A percentile compares a stretch with the other conserved stretches of the same genome.
Evolutionary conservation across 2,888 invertebrate genomes (phyloP).

Genomic region (Pyrrhia umbra): DNA sequence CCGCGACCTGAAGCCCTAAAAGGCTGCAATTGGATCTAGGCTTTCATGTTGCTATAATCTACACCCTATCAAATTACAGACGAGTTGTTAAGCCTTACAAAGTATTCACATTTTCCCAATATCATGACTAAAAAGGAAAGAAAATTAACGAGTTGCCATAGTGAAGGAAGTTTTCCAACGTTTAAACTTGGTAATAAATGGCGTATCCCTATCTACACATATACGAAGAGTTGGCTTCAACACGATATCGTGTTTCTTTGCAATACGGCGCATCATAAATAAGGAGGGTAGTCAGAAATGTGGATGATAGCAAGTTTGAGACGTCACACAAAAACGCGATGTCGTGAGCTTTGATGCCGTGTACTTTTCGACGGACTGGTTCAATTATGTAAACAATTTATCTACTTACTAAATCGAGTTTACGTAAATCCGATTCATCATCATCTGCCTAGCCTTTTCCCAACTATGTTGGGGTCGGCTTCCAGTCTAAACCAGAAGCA

Average conservation of each 20-base stretch:
- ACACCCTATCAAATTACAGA: conserved; percentile 8
- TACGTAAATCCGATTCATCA: conserved; percentile 6
- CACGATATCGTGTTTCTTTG: conserved; percentile 56
- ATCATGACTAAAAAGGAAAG: conserved; percentile 18
- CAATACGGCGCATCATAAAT: conserved; percentile 52
- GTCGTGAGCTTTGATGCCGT: conserved; percentile 21
- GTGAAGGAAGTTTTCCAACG: conserved; percentile 29
- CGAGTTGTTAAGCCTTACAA: neutral
- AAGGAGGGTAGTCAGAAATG: conserved; percentile 50
- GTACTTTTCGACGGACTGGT: conserved; percentile 9
- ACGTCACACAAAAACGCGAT: conserved; percentile 32
- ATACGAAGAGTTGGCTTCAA: conserved; percentile 23
- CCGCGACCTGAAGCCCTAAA: conserved; percentile 5
- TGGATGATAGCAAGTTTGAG: conserved; percentile 50
- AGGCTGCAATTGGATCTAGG: neutral
- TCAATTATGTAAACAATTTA: conserved; percentile 19
- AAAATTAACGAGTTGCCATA: conserved; percentile 32
- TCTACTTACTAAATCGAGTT: conserved; percentile 14
- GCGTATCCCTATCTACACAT: conserved; percentile 35
- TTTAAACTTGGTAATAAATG: conserved; percentile 52
- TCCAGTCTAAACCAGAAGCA: too few relatives aligned
- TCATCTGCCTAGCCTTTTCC: too few relatives aligned
- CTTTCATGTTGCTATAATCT: neutral
- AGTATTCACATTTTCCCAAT: conserved; percentile 9
- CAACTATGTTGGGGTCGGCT: too few relatives aligned